phyloP scores from a whole-genome alignment of 2,888 invertebrate genomes.

The Drosophila maculinotata region DNA sequence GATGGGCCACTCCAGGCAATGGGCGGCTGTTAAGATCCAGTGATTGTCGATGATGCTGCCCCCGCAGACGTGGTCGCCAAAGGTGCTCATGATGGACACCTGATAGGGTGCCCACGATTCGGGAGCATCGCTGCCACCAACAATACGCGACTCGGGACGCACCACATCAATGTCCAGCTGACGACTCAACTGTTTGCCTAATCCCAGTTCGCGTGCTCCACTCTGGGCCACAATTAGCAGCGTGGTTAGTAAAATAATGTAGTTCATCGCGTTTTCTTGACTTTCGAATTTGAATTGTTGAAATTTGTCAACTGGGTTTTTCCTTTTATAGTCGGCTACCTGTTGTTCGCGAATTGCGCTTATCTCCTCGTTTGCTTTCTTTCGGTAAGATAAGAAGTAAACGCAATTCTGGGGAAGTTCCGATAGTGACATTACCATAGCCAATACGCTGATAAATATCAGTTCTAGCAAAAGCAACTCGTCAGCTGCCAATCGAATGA shows the following conservation, averaged over 20 bases:
- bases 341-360: constrained; percentile 26
- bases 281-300: constrained; percentile 47
- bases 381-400: constrained; percentile 50
- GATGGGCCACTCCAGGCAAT: constrained; percentile 78
- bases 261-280: constrained; percentile 59
- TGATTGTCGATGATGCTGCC: constrained; percentile 76
- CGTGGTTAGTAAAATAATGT: constrained; percentile 21
- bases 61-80: constrained; percentile 82
- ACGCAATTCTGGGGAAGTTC: constrained; percentile 57
- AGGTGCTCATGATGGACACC: constrained; percentile 82
- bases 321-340: constrained; percentile 57
- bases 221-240: constrained; percentile 38
- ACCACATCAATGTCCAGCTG: constrained; percentile 44
- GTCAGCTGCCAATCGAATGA: constrained; percentile 9
- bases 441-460: constrained; percentile 53
- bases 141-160: constrained; percentile 59
- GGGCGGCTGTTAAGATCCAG: constrained; percentile 83
- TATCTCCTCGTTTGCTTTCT: constrained; percentile 57
- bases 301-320: constrained; percentile 17
- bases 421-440: constrained; percentile 66
- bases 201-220: constrained; percentile 25
- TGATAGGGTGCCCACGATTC: constrained; percentile 79
- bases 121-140: constrained; percentile 70
- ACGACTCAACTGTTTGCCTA: constrained; percentile 13
- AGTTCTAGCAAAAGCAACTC: constrained; percentile 19